phyloP scores from a whole-genome alignment of 2,113 vertebrate species.

The Forbesichthys agassizii region DNA sequence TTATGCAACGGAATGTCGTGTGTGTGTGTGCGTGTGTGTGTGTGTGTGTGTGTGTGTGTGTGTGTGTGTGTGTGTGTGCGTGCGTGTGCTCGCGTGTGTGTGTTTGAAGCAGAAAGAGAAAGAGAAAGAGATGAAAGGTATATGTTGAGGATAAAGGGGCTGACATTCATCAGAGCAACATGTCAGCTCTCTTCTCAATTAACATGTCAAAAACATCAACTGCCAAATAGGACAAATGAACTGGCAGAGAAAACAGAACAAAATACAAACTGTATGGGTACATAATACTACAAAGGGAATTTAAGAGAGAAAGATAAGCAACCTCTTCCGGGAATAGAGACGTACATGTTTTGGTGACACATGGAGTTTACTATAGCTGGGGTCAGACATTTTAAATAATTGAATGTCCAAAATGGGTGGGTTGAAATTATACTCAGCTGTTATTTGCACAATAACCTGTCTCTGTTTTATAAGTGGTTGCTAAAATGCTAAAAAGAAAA shows the following conservation, averaged over 20 bases:
- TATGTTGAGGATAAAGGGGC: constrained; percentile 40
- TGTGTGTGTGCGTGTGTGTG: background rate
- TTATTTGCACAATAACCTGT: too few species aligned
- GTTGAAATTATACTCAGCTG: too few species aligned
- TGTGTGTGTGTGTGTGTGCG: background rate
- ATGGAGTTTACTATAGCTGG: too few species aligned
- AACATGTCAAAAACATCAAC: constrained; percentile 70
- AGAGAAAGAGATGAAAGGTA: constrained; percentile 10
- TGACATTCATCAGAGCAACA: constrained; percentile 55
- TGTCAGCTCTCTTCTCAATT: constrained; percentile 47
- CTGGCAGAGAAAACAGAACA: background rate
- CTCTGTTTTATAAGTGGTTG: too few species aligned
- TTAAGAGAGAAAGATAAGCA: constrained; percentile 38
- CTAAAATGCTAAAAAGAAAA: too few species aligned
- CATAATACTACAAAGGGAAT: background rate
- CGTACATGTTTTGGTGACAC: constrained; percentile 6
- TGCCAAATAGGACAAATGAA: constrained; percentile 58
- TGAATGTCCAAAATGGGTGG: too few species aligned
- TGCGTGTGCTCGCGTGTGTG: background rate
- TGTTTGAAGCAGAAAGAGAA: background rate
- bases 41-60: background rate
- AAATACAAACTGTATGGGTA: too few species aligned
- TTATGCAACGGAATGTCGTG: constrained; percentile 20
- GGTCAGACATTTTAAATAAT: too few species aligned
- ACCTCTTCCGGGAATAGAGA: constrained; percentile 47